Evolutionary conservation across 2,888 invertebrate species (phyloP).

Genomic region (Lepidochitona cinerea): DNA sequence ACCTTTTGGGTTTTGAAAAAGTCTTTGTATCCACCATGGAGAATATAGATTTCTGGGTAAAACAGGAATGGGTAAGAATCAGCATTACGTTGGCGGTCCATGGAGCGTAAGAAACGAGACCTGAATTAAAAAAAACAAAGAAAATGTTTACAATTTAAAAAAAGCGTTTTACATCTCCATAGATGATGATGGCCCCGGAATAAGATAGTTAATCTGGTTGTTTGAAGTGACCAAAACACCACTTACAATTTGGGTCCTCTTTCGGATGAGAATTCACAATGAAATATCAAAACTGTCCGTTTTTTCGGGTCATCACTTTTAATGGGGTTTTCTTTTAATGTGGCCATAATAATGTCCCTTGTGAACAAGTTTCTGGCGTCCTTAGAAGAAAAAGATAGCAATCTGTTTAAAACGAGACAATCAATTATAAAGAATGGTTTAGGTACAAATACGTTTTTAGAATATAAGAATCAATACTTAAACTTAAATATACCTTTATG

Average conservation of each 20-base stretch:
- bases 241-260: conserved; percentile 92
- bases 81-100: conserved; percentile 86
- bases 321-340: conserved; percentile 72
- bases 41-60: conserved; percentile 93
- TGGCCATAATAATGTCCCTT: conserved; percentile 80
- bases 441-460: too few species aligned
- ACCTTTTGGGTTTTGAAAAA: conserved; percentile 80
- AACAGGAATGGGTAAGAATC: conserved; percentile 87
- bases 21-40: conserved; percentile 90
- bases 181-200: too few species aligned
- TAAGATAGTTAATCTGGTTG: too few species aligned
- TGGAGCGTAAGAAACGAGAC: conserved; percentile 85
- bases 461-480: neutral
- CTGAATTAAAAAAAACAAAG: conserved; percentile 73
- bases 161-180: too few species aligned
- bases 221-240: neutral
- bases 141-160: too few species aligned
- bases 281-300: conserved; percentile 88
- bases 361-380: conserved; percentile 89
- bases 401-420: neutral
- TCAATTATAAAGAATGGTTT: neutral
- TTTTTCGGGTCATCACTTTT: conserved; percentile 24
- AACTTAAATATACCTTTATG: conserved; percentile 75
- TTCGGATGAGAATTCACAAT: conserved; percentile 97
- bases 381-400: too few species aligned